phyloP scores from a whole-genome alignment of 1,140 invertebrate species.

The Aphelinus atriplicis region DNA sequence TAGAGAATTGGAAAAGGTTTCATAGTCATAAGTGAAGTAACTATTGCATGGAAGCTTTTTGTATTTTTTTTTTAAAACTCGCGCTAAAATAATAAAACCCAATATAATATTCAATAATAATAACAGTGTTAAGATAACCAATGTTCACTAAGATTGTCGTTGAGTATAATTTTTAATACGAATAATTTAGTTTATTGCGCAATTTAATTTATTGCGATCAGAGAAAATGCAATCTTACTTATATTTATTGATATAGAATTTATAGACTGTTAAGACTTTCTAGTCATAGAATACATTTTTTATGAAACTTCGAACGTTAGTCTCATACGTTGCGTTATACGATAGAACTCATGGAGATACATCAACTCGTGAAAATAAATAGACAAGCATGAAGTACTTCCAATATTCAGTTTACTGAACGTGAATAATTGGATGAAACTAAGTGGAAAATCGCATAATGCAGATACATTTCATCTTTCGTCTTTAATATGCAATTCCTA shows the following conservation, averaged over 20 bases:
- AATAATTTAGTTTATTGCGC: neutral
- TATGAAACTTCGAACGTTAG: slow-evolving; percentile 18
- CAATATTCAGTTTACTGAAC: slow-evolving; percentile 7
- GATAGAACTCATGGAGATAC: neutral
- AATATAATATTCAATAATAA: neutral
- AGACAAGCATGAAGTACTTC: neutral
- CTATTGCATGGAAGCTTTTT: too few species aligned
- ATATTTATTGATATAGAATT: slow-evolving; percentile 2
- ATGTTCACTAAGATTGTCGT: slow-evolving; percentile 7
- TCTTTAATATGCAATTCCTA: slow-evolving; percentile 44
- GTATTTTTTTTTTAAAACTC: neutral
- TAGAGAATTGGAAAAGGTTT: too few species aligned
- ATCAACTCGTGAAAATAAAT: neutral
- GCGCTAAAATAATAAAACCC: neutral
- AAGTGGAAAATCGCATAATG: neutral
- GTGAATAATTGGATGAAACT: too few species aligned
- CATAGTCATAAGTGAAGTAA: too few species aligned
- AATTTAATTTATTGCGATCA: neutral
- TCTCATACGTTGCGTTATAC: slow-evolving; percentile 18
- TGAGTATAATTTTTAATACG: slow-evolving; percentile 24
- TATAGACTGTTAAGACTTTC: neutral
- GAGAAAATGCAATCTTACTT: neutral
- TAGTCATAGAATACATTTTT: slow-evolving; percentile 11
- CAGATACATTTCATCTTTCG: slow-evolving; percentile 42
- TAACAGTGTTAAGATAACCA: slow-evolving; percentile 6